Evolutionary conservation across 2,888 invertebrate genomes (phyloP).

Genomic region (Rhamphomyia laevipes): DNA sequence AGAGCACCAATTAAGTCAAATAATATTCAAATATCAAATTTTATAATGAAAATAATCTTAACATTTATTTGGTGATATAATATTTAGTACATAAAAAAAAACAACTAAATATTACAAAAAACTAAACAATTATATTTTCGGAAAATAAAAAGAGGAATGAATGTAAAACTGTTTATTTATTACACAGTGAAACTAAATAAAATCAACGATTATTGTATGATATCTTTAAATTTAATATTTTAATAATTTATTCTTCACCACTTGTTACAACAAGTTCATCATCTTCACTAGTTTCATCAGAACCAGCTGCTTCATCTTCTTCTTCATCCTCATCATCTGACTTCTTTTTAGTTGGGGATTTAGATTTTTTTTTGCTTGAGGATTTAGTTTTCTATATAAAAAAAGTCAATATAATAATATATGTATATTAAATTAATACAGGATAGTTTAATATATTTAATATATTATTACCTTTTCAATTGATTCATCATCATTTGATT

Average conservation of each 20-base stretch:
- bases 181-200: no score
- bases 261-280: neutral
- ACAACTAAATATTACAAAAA: no score
- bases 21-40: no score
- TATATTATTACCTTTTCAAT: neutral
- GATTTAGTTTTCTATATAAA: neutral
- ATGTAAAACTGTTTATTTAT: no score
- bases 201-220: no score
- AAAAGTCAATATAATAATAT: neutral
- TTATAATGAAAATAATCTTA: no score
- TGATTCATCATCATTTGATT: neutral
- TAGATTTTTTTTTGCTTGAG: neutral
- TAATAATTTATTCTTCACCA: neutral
- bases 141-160: no score
- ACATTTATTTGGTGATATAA: no score
- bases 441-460: neutral
- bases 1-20: no score
- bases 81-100: no score
- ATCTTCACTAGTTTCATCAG: neutral
- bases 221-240: neutral
- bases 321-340: slow-evolving; percentile 8
- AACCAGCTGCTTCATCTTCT: slow-evolving; percentile 2
- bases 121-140: no score
- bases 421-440: neutral
- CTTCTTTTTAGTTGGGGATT: no score